Evolutionary conservation across 2,888 invertebrate species (phyloP).

Genomic region (Torymus auratus): DNA sequence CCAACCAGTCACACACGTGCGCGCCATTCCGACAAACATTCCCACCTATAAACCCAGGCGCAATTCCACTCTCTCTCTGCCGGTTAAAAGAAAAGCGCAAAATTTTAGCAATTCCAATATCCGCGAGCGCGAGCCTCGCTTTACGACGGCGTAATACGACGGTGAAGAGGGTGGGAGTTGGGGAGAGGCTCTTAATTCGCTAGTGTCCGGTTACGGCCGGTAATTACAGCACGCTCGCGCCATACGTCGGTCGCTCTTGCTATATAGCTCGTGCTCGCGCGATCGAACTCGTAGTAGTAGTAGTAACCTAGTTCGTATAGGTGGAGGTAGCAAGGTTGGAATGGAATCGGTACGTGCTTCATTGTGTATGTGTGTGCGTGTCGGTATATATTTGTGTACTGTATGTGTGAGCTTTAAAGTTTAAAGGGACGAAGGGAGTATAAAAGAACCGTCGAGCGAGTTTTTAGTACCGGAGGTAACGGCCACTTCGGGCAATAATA

Average conservation of each 20-base stretch:
- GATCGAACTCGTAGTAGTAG: conserved; percentile 7
- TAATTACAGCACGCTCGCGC: conserved; percentile 34
- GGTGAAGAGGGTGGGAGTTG: too few relatives aligned
- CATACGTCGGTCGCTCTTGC: too few relatives aligned
- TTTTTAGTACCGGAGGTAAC: conserved; percentile 12
- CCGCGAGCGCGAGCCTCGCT: neutral
- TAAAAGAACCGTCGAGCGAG: neutral
- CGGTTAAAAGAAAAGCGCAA: conserved; percentile 13
- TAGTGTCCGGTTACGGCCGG: conserved; percentile 39
- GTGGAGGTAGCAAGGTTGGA: too few relatives aligned
- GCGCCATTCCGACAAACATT: too few relatives aligned
- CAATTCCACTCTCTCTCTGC: too few relatives aligned
- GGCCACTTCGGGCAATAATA: conserved; percentile 17
- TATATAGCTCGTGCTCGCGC: neutral
- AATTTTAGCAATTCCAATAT: conserved; percentile 43
- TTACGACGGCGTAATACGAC: conserved; percentile 12
- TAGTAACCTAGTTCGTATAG: too few relatives aligned
- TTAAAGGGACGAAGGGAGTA: too few relatives aligned
- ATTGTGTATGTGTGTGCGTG: too few relatives aligned
- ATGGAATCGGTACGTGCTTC: too few relatives aligned
- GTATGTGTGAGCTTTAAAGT: too few relatives aligned
- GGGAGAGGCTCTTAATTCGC: conserved; percentile 35
- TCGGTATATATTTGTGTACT: too few relatives aligned
- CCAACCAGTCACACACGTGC: neutral
- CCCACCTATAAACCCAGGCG: too few relatives aligned